Evolutionary conservation across 2,888 invertebrate species (phyloP), one percentile per base, ranked within the genome.

Genomic region (Limenitis camilla): DNA sequence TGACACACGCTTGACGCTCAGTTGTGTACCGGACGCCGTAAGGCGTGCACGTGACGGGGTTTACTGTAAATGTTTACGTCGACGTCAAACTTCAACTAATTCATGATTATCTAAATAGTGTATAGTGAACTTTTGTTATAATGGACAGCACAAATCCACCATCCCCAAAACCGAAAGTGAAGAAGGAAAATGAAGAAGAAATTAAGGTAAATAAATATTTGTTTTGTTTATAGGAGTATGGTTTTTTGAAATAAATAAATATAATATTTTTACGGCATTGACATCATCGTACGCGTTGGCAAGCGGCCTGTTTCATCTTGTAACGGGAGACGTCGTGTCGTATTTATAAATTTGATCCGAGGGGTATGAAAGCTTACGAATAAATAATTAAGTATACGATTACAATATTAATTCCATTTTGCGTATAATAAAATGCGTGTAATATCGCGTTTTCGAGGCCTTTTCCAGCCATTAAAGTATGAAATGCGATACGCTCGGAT

Each of bases 141-240:
- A 90, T 91, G 91, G 89, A 86, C 66, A 89, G 89, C 74, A 80
- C 72, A 28, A 73, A 79, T 49, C 68, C 79, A 35, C 66, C 78
- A 5, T 76, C 83, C 52, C 81, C 86, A 36, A 45, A 45, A 36
- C 45, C 45, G 5, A 81, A 78, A 68, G 87, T 91, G 63, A 93
- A 93, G 78, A 92, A 92, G 78, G 93, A 93, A 75, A 86, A 90
- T 66, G 92, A 91, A 80, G 93, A 93, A 84, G 93, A 93, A 84
- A 93, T 93, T 75, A 93, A 93, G 90, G 93, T 93, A 84, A 73
- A 84, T 72, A 40, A 31, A 39, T 48, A 32, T 87, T n/a, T n/a
- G n/a, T n/a, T n/a, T n/a, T n/a, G n/a, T n/a, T n/a, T n/a, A n/a
- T n/a, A n/a, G n/a, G n/a, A n/a, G n/a, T n/a, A n/a, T n/a, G n/a